These are phyloP conservation scores for Thymelicus lineola DNA, from an alignment of 2,888 invertebrate genomes.

Conservation along the genomic window DNA sequence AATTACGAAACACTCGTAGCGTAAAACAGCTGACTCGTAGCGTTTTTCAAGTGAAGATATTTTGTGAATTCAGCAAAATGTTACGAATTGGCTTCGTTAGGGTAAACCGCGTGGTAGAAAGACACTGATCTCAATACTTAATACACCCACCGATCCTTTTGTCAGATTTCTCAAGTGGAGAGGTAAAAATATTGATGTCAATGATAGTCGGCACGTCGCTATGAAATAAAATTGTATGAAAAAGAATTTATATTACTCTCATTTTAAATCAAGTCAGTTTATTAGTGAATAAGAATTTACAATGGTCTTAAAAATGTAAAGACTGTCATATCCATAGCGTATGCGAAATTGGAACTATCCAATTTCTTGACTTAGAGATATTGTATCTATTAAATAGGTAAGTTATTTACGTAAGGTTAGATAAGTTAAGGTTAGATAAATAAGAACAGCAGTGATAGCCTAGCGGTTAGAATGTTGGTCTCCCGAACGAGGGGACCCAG, in stretches of 20 bases:
- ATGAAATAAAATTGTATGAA: neutral
- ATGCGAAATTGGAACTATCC: too few relatives aligned
- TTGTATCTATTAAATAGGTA: too few relatives aligned
- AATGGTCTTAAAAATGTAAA: too few relatives aligned
- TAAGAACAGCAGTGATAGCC: too few relatives aligned
- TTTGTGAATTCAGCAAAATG: neutral
- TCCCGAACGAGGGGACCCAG: too few relatives aligned
- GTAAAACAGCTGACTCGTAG: slow-evolving; percentile 5
- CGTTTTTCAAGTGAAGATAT: neutral
- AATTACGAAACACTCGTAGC: neutral
- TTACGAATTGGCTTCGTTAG: slow-evolving; percentile 8
- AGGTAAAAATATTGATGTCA: slow-evolving; percentile 24
- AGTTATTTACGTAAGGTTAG: too few relatives aligned
- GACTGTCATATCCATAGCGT: too few relatives aligned
- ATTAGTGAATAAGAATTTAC: too few relatives aligned
- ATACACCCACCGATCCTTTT: slow-evolving; percentile 32
- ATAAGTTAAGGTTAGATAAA: too few relatives aligned
- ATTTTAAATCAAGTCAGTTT: too few relatives aligned
- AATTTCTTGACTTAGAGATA: too few relatives aligned
- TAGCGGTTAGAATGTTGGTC: too few relatives aligned
- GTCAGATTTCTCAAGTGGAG: slow-evolving; percentile 10
- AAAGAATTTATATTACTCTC: neutral
- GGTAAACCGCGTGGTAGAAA: neutral
- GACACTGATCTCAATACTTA: slow-evolving; percentile 22
- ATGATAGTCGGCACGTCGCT: slow-evolving; percentile 6